These are phyloP conservation scores for Yponomeuta plumbellus DNA, from an alignment of 2,888 invertebrate species.

Conservation along the genomic window DNA sequence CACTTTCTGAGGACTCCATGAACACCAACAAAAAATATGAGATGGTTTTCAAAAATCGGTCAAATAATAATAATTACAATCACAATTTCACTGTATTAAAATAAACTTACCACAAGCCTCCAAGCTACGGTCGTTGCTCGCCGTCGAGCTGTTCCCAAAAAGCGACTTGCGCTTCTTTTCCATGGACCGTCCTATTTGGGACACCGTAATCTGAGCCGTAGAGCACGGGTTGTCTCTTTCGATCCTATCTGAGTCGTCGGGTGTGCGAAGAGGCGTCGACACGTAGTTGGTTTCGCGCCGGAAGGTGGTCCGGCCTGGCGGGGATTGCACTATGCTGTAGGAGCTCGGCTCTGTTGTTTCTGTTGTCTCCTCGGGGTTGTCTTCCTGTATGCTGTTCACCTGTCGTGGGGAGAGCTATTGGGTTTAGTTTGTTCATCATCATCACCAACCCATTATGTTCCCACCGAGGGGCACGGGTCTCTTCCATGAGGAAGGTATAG, in stretches of 20 bases:
- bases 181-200: constrained; percentile 35
- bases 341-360: constrained; percentile 25
- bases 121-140: constrained; percentile 25
- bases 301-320: constrained; percentile 32
- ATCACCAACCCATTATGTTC: too few relatives aligned
- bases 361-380: neutral
- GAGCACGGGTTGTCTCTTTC: constrained; percentile 31
- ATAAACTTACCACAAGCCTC: constrained; percentile 32
- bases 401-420: neutral
- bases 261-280: constrained; percentile 31
- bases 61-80: too few relatives aligned
- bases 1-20: too few relatives aligned
- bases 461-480: too few relatives aligned
- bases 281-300: constrained; percentile 35
- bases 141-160: constrained; percentile 33
- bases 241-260: constrained; percentile 15
- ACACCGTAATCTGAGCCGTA: constrained; percentile 35
- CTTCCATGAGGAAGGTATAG: too few relatives aligned
- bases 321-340: constrained; percentile 27
- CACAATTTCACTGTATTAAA: neutral
- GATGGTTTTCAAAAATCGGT: too few relatives aligned
- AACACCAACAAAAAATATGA: too few relatives aligned
- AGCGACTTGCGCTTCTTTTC: constrained; percentile 47
- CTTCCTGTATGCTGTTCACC: neutral
- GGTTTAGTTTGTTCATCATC: neutral